Base-by-base conservation (phyloP, 2,113 vertebrate species). In the Ictalurus punctatus region DNA sequence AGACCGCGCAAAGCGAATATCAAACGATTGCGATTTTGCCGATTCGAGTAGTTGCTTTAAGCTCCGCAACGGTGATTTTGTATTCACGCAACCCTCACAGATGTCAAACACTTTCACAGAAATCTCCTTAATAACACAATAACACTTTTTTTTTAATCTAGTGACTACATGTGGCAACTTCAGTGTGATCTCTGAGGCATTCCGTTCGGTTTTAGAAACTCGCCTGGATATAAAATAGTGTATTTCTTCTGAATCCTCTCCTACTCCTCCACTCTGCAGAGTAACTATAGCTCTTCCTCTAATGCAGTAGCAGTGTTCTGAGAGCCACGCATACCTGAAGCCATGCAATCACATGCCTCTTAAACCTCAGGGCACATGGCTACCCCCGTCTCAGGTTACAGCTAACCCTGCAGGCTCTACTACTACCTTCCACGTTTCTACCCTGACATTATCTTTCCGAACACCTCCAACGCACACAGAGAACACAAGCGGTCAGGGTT, bases 301-400 rank as follows among this genome's bases (percentile, higher is more conserved):
- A 71, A 82, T 13, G 61, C 86, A 69, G 65, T 21, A 40, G 69
- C 52, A 58, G 69, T 14, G 67, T 74, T 59, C 8, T 40, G 52
- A 74, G 69, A 69, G 48, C 67, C 81, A 27, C 27, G 79, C 78
- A 87, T 87, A 87, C 86, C 86, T 87, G 78, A 34, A 69, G 61
- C 81, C 81, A 63, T 83, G 81, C 81, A 83, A 83, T 83, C 81
- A 83, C 81, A 83, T 63, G 81, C 63, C 81, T 83, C 81, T 13
- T 21, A 23, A 63, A 59, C 76, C 76, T 87, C 78, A 87, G 48
- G 61, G 76, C 86, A 69, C 86, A 87, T 67, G 78, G 76, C 63
- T 63, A 44, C 61, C n/a, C 79, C 44, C 44, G 2, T 83, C 86
- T 88, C 86, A 58, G 34, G 27, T 83, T 83, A 88, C 86, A 88